phyloP scores from a whole-genome alignment of 1,140 invertebrate species.

The Euura lappo region DNA sequence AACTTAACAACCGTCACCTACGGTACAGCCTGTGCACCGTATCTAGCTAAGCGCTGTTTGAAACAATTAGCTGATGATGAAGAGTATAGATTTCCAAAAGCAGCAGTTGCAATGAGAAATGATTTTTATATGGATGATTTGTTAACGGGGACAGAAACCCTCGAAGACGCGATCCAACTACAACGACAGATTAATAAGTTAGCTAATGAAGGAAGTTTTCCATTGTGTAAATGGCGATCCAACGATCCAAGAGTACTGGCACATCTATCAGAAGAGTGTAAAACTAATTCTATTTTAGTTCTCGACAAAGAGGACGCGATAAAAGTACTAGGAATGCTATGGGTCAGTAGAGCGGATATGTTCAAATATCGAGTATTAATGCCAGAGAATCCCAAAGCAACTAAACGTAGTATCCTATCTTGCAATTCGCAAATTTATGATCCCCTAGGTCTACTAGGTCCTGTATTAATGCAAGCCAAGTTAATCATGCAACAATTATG shows the following conservation, averaged over 20 bases:
- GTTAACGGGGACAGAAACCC: constrained; percentile 22
- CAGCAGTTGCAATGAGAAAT: not conserved
- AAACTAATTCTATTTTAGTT: constrained; percentile 4
- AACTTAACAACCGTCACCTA: constrained; percentile 27
- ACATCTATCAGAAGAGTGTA: too few species aligned
- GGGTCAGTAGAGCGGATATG: constrained; percentile 33
- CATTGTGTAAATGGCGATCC: constrained; percentile 38
- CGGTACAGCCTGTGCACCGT: constrained; percentile 24
- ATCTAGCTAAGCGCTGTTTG: constrained; percentile 4
- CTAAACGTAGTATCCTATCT: constrained; percentile 41
- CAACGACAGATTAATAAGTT: constrained; percentile 28
- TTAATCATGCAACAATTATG: constrained; percentile 45
- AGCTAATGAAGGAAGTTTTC: constrained; percentile 25
- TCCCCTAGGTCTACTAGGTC: constrained; percentile 43
- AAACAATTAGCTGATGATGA: constrained; percentile 17
- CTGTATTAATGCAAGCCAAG: constrained; percentile 43
- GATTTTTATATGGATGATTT: constrained; percentile 47
- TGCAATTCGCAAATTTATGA: constrained; percentile 44
- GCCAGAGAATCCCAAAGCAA: constrained; percentile 18
- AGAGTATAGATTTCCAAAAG: not conserved
- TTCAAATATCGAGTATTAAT: constrained; percentile 11
- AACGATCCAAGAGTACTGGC: constrained; percentile 38
- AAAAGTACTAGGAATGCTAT: constrained; percentile 39
- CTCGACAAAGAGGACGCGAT: constrained; percentile 25
- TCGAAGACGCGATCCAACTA: constrained; percentile 19